A percentile compares a stretch with the other conserved stretches of the same genome.
Evolutionary conservation across 2,797 vertebrate species (phyloP).

Genomic region (Urophycis tenuis): DNA sequence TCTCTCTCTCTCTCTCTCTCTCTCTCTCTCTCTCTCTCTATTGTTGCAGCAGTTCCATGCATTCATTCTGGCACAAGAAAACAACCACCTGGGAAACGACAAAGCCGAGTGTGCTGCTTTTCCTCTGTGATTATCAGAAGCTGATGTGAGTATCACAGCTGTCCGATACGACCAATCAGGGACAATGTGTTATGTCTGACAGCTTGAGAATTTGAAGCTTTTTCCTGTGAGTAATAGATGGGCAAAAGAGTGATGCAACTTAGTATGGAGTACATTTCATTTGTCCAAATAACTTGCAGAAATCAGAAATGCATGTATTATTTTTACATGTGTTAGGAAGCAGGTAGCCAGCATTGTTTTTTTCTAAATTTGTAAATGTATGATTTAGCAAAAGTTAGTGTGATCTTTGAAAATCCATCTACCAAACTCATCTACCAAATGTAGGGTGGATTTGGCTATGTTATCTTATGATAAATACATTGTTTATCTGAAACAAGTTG

Average conservation of each 20-base stretch:
- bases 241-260: neutral
- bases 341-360: neutral
- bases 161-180: neutral
- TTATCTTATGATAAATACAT: neutral
- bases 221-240: too few species aligned
- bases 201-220: neutral
- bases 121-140: neutral
- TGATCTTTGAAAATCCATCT: too few species aligned
- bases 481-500: neutral
- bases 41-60: neutral
- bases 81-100: neutral
- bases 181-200: neutral
- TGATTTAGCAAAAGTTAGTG: neutral
- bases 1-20: neutral
- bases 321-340: neutral
- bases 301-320: neutral
- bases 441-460: too few species aligned
- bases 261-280: neutral
- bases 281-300: neutral
- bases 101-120: neutral
- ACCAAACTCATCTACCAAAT: too few species aligned
- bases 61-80: neutral
- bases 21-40: neutral
- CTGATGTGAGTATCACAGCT: too few species aligned
- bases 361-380: neutral